phyloP scores from a whole-genome alignment of 2,113 vertebrate species.

The Urocitellus parryii region DNA sequence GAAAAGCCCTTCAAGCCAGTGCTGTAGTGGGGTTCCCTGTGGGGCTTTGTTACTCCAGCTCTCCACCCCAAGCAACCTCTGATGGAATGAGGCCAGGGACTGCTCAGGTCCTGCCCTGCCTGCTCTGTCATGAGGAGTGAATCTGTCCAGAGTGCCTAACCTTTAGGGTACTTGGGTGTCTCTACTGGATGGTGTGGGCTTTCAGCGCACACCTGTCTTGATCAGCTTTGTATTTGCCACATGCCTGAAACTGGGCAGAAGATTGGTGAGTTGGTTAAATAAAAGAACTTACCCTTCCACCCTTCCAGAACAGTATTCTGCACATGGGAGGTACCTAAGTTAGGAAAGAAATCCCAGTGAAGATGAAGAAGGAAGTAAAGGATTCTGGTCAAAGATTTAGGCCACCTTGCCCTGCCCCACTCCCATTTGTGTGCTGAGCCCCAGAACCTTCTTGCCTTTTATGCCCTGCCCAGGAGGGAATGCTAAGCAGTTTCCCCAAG shows the following conservation, averaged over 20 bases:
- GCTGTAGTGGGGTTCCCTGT: not conserved
- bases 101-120: not conserved
- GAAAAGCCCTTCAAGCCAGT: not conserved
- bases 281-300: not conserved
- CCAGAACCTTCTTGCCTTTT: too few species aligned
- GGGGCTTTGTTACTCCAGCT: not conserved
- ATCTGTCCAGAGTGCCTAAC: not conserved
- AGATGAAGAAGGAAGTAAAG: not conserved
- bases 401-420: rapidly evolving
- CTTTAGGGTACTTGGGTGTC: not conserved
- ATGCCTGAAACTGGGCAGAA: not conserved
- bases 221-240: not conserved
- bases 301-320: not conserved
- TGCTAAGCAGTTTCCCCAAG: not conserved
- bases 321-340: not conserved
- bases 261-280: not conserved
- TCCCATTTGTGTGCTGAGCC: not conserved
- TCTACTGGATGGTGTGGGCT: not conserved
- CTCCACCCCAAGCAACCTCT: not conserved
- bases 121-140: not conserved
- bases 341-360: not conserved
- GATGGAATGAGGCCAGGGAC: not conserved
- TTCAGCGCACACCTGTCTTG: not conserved
- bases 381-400: not conserved
- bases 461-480: too few species aligned